Conservation (phyloP, 2,113 vertebrate species). For the Melanocharis versteri region DNA sequence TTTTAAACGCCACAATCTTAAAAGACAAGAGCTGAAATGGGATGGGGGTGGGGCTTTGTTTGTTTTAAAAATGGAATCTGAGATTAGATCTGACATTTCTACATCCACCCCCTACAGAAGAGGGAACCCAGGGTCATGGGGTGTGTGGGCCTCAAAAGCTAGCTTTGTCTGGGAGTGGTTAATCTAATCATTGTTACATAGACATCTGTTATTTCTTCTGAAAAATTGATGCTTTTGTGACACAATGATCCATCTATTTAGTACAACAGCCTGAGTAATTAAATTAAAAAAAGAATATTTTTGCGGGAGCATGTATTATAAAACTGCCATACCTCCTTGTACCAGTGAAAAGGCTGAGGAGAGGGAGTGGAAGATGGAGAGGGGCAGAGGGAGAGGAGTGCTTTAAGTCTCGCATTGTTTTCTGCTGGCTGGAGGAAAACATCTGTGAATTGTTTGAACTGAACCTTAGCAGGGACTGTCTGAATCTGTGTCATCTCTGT, state of each 20-base stretch:
- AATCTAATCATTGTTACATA: slow-evolving; percentile 65
- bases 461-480: slow-evolving; percentile 70
- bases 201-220: slow-evolving; percentile 64
- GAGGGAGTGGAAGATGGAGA: background rate
- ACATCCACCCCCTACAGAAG: slow-evolving; percentile 67
- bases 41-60: slow-evolving; percentile 59
- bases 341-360: background rate
- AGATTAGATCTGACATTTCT: slow-evolving; percentile 69
- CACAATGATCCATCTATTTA: slow-evolving; percentile 67
- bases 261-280: slow-evolving; percentile 56
- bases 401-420: slow-evolving; percentile 73
- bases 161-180: slow-evolving; percentile 58
- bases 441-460: slow-evolving; percentile 87
- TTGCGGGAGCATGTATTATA: slow-evolving; percentile 30
- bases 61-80: slow-evolving; percentile 70
- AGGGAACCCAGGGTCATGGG: slow-evolving; percentile 63
- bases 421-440: slow-evolving; percentile 76
- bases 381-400: background rate
- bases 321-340: slow-evolving; percentile 27
- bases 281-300: slow-evolving; percentile 69
- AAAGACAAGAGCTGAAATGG: slow-evolving; percentile 18
- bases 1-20: background rate
- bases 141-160: slow-evolving; percentile 64
- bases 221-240: slow-evolving; percentile 66
- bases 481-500: slow-evolving; percentile 79